Percentiles rank a stretch among this genome's conserved stretches.
Conservation (phyloP, 2,797 vertebrate genomes). For the Aeoliscus strigatus region DNA sequence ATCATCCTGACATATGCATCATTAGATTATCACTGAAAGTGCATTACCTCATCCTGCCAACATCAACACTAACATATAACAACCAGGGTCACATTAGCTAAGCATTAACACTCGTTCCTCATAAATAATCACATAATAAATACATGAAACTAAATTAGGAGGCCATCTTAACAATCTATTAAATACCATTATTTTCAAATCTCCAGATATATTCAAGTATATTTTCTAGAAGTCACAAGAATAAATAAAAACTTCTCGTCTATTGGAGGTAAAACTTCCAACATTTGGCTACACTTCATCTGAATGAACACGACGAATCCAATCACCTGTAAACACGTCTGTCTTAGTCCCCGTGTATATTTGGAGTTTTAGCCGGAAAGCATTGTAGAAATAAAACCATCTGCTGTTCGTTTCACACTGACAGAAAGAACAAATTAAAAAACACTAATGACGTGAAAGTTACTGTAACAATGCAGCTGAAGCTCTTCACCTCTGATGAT, state of each 20-base stretch:
- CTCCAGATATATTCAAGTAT: conserved; percentile 39
- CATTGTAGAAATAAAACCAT: conserved; percentile 13
- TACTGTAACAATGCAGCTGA: conserved; percentile 12
- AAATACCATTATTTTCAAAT: conserved; percentile 7
- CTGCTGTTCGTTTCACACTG: conserved; percentile 22
- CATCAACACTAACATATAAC: too few species aligned
- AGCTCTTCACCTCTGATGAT: conserved; percentile 9
- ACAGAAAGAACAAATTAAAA: conserved; percentile 7
- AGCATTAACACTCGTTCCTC: conserved; percentile 9
- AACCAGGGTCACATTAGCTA: conserved; percentile 8
- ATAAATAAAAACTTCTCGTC: conserved; percentile 29
- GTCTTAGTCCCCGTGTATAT: conserved; percentile 6
- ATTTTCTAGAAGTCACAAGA: conserved; percentile 4
- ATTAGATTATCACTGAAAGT: conserved; percentile 4
- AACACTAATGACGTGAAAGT: conserved; percentile 27
- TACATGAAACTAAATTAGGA: neutral
- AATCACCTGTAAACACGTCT: conserved; percentile 7
- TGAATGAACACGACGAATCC: conserved; percentile 5
- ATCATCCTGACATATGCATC: neutral
- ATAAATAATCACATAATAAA: conserved; percentile 12
- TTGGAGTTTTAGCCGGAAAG: conserved; percentile 25
- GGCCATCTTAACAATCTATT: neutral
- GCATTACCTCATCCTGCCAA: conserved; percentile 5
- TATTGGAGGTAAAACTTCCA: conserved; percentile 6
- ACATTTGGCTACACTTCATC: neutral